phyloP scores from a whole-genome alignment of 1,140 invertebrate species.

The Nylanderia fulva region DNA sequence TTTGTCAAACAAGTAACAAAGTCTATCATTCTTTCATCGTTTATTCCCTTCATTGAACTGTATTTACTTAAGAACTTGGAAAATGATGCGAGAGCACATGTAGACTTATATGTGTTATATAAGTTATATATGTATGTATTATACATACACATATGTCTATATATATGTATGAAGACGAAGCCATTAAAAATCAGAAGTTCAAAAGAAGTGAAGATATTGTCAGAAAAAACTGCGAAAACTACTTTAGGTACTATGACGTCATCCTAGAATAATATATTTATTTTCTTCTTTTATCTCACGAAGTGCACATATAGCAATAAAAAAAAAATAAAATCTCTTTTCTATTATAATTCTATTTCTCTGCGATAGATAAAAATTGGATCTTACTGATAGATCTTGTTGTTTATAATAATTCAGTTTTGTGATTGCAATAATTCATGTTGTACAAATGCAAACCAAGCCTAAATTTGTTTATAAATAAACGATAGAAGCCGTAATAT shows the following conservation, averaged over 20 bases:
- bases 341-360: background rate
- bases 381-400: background rate
- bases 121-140: too few species aligned
- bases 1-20: slow-evolving; percentile 29
- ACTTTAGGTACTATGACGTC: background rate
- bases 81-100: slow-evolving; percentile 27
- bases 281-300: slow-evolving; percentile 13
- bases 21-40: slow-evolving; percentile 9
- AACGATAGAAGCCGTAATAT: background rate
- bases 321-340: background rate
- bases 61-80: slow-evolving; percentile 8
- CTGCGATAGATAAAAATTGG: background rate
- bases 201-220: background rate
- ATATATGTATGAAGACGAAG: background rate
- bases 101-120: background rate
- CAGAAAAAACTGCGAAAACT: slow-evolving; percentile 1
- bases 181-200: background rate
- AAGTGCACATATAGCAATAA: background rate
- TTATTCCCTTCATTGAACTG: background rate
- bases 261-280: background rate
- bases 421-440: background rate
- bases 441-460: slow-evolving; percentile 13
- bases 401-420: background rate
- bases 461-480: slow-evolving; percentile 19
- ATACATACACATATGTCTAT: too few species aligned